A percentile compares a stretch with the other conserved stretches of the same genome.
phyloP scores from a whole-genome alignment of 1,140 invertebrate species.

The Physella acuta region DNA sequence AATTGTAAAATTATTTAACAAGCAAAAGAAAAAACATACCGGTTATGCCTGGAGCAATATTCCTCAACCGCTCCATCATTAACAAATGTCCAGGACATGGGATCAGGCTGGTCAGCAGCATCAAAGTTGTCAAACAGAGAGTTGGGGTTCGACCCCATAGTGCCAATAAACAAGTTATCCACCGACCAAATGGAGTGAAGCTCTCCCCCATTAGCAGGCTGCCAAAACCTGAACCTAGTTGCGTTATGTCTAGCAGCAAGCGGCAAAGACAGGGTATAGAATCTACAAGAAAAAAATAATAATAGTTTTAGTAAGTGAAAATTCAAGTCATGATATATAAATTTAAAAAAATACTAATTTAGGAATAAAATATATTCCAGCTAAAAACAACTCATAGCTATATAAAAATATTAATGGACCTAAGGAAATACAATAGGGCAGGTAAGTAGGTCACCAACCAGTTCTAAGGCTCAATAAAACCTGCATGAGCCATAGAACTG shows the following conservation, averaged over 20 bases:
- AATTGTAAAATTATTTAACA: too few relatives aligned
- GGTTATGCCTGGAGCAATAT: conserved; percentile 58
- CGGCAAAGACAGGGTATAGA: conserved; percentile 46
- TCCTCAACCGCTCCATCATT: conserved; percentile 54
- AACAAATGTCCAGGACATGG: conserved; percentile 58
- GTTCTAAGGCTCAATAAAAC: too few relatives aligned
- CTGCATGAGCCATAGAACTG: too few relatives aligned
- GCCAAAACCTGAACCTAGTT: conserved; percentile 62
- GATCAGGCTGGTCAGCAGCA: conserved; percentile 37
- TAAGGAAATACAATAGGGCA: too few relatives aligned
- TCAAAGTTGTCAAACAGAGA: conserved; percentile 58
- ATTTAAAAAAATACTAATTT: too few relatives aligned
- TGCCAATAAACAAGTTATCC: conserved; percentile 60
- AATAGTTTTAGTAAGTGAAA: too few relatives aligned
- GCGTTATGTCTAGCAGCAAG: conserved; percentile 54
- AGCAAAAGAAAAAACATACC: too few relatives aligned
- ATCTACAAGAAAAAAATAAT: conserved; percentile 36
- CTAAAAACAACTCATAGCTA: not conserved
- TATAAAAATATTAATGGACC: not conserved
- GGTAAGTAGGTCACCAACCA: too few relatives aligned
- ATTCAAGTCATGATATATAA: too few relatives aligned
- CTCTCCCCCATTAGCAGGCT: conserved; percentile 56
- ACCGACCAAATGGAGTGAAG: conserved; percentile 59
- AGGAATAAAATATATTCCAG: too few relatives aligned
- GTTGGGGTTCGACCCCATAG: conserved; percentile 56